Percentiles rank a stretch among this genome's conserved stretches.
Conservation (phyloP, 2,797 vertebrate species). For the Odontamblyopus lacepedii region DNA sequence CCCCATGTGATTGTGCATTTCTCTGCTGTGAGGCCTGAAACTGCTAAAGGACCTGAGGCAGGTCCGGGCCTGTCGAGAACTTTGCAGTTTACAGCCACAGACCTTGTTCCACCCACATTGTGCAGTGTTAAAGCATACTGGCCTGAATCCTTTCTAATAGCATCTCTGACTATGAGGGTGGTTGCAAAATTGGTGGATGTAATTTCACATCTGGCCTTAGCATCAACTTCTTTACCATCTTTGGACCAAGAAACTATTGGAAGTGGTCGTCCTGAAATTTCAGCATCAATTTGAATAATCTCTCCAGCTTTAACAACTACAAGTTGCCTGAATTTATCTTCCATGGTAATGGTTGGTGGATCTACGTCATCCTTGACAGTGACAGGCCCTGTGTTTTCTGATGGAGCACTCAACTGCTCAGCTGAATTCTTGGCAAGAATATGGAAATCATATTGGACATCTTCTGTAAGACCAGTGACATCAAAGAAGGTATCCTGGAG, state of each 20-base stretch:
- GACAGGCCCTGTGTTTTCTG: constrained; percentile 89
- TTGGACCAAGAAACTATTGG: constrained; percentile 95
- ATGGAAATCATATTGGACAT: constrained; percentile 94
- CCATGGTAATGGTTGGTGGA: constrained; percentile 92
- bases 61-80: constrained; percentile 96
- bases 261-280: constrained; percentile 90
- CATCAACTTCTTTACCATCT: constrained; percentile 90
- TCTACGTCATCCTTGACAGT: constrained; percentile 97
- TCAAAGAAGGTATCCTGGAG: constrained; percentile 94
- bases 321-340: constrained; percentile 89
- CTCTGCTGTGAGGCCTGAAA: constrained; percentile 89
- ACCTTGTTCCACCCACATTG: constrained; percentile 94
- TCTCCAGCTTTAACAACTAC: constrained; percentile 95
- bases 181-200: constrained; percentile 86
- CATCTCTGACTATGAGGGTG: constrained; percentile 88
- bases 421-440: constrained; percentile 95
- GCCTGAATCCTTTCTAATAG: constrained; percentile 91
- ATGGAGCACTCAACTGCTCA: constrained; percentile 89
- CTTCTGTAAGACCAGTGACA: constrained; percentile 93
- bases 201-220: constrained; percentile 93
- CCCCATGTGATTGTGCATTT: constrained; percentile 94
- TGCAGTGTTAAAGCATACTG: constrained; percentile 92
- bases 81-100: constrained; percentile 91
- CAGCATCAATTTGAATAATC: constrained; percentile 90
- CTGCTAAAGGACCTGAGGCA: constrained; percentile 89